Base-by-base conservation (phyloP, 2,797 vertebrate genomes). In the Ptychadena robeensis region DNA sequence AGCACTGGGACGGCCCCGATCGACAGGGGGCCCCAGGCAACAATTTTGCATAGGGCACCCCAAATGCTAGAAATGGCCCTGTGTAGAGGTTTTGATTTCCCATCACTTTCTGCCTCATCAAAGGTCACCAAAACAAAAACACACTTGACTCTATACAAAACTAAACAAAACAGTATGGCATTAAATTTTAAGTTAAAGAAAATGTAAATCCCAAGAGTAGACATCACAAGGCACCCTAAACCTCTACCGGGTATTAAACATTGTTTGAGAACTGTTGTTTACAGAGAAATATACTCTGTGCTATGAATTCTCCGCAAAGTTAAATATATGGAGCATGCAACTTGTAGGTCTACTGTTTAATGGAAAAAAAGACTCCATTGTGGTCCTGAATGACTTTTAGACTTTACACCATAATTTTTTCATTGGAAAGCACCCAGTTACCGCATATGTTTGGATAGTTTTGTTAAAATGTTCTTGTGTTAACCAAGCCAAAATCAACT, bases 371-470 rank as follows among this genome's bases (percentile, higher is more conserved):
- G 2, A 53, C 14, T 59, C n/a, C 11, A 59, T 74, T 8, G 12
- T 35, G 3, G 31, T 3, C 25, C 28, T 12, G 48, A 18, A 48
- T 59, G 32, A 61, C 22, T 73, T 73, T 73, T 59, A 61, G 31
- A 59, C 27, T 74, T 10, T 35, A 1, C 48, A 9, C 11, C 2
- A 25, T 74, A 32, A 74, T 74, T 74, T 74, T 61, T 74, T 35
- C 18, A 35, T 14, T 15, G n/a, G 32, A 74, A 74, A 61, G 31
- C 12, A n/a, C n/a, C 25, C 15, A 53, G 59, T 32, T 74, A 34
- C 72, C 72, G 9, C 27, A 30, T 74, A 32, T 11, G 14, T 74
- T 74, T 27, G 32, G 35, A 63, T 44, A 32, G 61, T 63, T 76
- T 44, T 40, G 28, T 64, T 65, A n/a, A 53, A 74, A 61, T 74